These are phyloP conservation scores for Paramisgurnus dabryanus DNA, from an alignment of 2,113 vertebrate genomes.

Conservation along the genomic window DNA sequence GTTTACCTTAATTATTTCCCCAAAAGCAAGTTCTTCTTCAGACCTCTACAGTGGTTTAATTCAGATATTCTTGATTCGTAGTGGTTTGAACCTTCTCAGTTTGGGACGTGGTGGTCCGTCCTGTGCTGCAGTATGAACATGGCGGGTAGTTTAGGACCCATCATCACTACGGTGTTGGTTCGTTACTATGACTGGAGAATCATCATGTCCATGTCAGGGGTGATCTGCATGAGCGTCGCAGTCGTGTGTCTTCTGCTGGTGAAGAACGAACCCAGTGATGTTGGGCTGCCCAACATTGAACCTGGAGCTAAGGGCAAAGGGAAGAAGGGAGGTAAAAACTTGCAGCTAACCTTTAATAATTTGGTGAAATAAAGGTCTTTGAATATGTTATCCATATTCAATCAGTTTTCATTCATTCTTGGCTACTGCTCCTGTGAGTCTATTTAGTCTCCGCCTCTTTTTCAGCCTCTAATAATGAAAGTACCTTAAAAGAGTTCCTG, in stretches of 20 bases:
- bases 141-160: conserved; percentile 90
- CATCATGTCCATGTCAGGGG: conserved; percentile 84
- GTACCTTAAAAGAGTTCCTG: conserved; percentile 88
- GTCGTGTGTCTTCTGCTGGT: conserved; percentile 84
- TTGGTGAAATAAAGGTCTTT: no score
- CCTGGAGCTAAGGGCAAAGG: conserved; percentile 79
- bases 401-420: neutral
- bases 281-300: conserved; percentile 86
- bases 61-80: conserved; percentile 57
- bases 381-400: neutral
- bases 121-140: conserved; percentile 97
- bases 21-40: no score
- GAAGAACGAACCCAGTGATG: conserved; percentile 90
- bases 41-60: neutral
- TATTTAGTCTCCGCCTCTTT: neutral
- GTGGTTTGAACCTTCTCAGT: conserved; percentile 98
- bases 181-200: conserved; percentile 90
- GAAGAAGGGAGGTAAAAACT: conserved; percentile 68
- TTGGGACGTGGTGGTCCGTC: conserved; percentile 97
- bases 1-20: no score
- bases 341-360: no score
- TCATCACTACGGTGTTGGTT: conserved; percentile 84
- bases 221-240: conserved; percentile 81
- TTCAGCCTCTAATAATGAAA: conserved; percentile 71
- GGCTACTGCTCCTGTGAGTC: neutral